These are phyloP conservation scores for Urocolius indicus DNA, from an alignment of 2,113 vertebrate species.

Conservation along the genomic window DNA sequence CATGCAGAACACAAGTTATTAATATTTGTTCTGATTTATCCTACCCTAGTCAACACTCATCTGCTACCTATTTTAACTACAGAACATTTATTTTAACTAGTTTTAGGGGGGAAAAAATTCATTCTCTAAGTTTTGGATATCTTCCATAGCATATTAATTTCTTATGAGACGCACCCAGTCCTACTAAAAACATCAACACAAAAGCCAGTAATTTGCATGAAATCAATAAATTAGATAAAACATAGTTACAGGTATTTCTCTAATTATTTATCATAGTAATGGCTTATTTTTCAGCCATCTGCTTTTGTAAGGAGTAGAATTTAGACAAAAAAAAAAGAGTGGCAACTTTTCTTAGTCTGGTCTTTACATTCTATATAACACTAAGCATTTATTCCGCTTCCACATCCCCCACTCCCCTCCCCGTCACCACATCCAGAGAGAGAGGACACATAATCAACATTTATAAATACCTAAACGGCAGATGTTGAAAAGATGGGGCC, in stretches of 20 bases:
- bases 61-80: not conserved
- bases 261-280: not conserved
- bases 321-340: not conserved
- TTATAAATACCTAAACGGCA: too few relatives aligned
- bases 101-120: not conserved
- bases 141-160: not conserved
- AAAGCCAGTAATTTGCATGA: not conserved
- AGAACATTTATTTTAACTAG: not conserved
- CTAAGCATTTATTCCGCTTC: not conserved
- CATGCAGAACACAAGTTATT: not conserved
- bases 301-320: not conserved
- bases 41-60: not conserved
- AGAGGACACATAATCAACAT: too few relatives aligned
- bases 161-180: not conserved
- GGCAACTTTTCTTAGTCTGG: not conserved
- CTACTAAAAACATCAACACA: not conserved
- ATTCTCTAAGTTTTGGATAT: not conserved
- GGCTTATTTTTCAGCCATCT: not conserved
- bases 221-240: not conserved
- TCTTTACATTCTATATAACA: not conserved
- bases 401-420: not conserved
- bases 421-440: too few relatives aligned
- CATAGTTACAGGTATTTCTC: not conserved
- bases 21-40: conserved; percentile 5
- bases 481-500: too few relatives aligned